Conservation (phyloP, 2,888 invertebrate genomes). For the Invenusta paracnida region DNA sequence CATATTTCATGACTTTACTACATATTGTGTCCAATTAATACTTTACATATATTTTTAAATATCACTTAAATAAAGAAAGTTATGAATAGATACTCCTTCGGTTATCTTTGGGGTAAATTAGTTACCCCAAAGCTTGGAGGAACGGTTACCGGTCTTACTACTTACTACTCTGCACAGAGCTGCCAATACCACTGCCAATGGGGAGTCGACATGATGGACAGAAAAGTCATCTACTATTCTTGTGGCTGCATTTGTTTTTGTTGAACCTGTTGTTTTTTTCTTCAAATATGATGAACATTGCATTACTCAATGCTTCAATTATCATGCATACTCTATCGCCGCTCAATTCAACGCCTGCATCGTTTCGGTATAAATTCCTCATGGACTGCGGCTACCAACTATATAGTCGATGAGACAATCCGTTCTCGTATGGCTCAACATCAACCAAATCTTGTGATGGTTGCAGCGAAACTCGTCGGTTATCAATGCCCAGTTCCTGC, state of each 20-base stretch:
- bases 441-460: conserved; percentile 7
- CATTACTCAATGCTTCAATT: neutral
- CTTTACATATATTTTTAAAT: neutral
- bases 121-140: neutral
- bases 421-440: conserved; percentile 4
- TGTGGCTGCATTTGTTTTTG: neutral
- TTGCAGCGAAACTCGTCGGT: conserved; percentile 23
- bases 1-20: conserved; percentile 2
- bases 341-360: neutral
- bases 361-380: neutral
- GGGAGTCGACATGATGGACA: neutral
- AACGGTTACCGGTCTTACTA: neutral
- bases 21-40: neutral
- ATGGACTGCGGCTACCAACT: conserved; percentile 11
- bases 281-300: neutral
- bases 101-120: conserved; percentile 14
- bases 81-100: conserved; percentile 14
- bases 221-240: neutral
- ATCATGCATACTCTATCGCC: neutral
- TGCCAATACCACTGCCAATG: conserved; percentile 9
- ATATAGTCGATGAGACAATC: conserved; percentile 3
- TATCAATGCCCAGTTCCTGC: conserved; percentile 17
- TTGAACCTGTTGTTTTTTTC: neutral
- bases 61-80: neutral
- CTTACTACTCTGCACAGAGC: conserved; percentile 17